Base-by-base conservation (phyloP, 1,140 invertebrate genomes). In the Colletes latitarsis region DNA sequence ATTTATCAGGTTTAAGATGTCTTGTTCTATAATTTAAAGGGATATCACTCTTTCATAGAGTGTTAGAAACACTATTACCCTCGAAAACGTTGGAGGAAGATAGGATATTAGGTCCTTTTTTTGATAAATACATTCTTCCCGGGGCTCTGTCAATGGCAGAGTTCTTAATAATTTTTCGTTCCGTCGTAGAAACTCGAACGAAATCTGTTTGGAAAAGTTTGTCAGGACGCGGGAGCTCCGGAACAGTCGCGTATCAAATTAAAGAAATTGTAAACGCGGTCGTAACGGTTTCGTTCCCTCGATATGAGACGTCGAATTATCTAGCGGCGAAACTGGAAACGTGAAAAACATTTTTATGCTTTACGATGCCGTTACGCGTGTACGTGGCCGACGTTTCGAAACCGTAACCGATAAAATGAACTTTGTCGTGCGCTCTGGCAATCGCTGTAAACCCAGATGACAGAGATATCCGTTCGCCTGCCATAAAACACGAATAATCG, bases 321-420 rank as follows among this genome's bases (percentile, higher is more conserved):
- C 62, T 15, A 9, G 46, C 55, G 19, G 53, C n/a, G 30, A n/a
- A 39, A 14, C 12, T 46, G 30, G 49, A 71, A 64, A 66, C 41
- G 60, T 17, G 68, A 78, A 71, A 78, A 70, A 70, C 17, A 72
- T 82, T 82, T 66, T 81, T 64, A 66, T 64, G 41, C 12, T 77
- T 82, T 77, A 70, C 74, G 67, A 77, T 55, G 64, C n/a, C 17
- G 52, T 77, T 72, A 43, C 15, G 43, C 30, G 68, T 46, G 55
- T 39, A 53, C 43, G 41, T 17, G 4, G 9, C 41, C 43, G 43
- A 46, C 43, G 53, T 41, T 53, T 39, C 43, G 52, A 62, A 60
- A 57, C 66, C 46, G 55, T 68, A 57, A 41, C 19, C 60, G 58
- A 55, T 9, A 14, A 41, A 60, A 53, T 19, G 30, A 49, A 67